phyloP scores from a whole-genome alignment of 1,140 invertebrate genomes.

The Aphaenogaster ashmeadi region DNA sequence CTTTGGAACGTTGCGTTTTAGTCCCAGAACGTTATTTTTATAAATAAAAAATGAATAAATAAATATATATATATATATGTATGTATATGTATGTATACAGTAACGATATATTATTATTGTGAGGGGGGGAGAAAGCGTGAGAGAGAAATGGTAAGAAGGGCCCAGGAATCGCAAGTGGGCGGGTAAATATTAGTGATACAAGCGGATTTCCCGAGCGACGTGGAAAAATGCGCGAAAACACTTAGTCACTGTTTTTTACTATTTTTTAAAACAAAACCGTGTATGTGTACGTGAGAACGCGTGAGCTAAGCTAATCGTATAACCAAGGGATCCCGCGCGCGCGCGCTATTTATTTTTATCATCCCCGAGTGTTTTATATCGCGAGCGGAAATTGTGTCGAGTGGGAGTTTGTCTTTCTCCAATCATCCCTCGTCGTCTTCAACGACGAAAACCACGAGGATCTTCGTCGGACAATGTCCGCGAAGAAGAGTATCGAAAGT shows the following conservation, averaged over 20 bases:
- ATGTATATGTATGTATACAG: conserved; percentile 82
- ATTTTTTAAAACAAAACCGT: conserved; percentile 82
- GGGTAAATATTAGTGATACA: conserved; percentile 74
- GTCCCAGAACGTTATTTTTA: conserved; percentile 85
- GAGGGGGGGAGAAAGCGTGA: conserved; percentile 69
- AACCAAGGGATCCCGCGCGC: conserved; percentile 83
- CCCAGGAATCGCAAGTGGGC: conserved; percentile 43
- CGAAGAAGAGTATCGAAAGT: conserved; percentile 21
- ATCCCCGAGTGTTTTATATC: conserved; percentile 71
- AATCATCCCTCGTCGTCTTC: conserved; percentile 24
- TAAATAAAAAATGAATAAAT: conserved; percentile 80
- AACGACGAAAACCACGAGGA: conserved; percentile 35
- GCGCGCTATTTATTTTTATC: conserved; percentile 86
- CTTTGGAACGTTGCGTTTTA: conserved; percentile 79
- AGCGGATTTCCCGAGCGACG: conserved; percentile 81
- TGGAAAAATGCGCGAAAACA: conserved; percentile 81
- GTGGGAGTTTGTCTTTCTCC: conserved; percentile 55
- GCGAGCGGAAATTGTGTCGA: conserved; percentile 59
- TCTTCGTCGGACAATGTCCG: conserved; percentile 19
- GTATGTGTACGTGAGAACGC: conserved; percentile 80
- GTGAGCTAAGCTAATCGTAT: conserved; percentile 82
- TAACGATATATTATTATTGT: conserved; percentile 78
- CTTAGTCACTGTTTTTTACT: conserved; percentile 87
- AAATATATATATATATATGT: conserved; percentile 73
- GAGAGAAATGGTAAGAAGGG: conserved; percentile 45